Conservation (phyloP, 2,113 vertebrate genomes). For the Gopherus evgoodei region DNA sequence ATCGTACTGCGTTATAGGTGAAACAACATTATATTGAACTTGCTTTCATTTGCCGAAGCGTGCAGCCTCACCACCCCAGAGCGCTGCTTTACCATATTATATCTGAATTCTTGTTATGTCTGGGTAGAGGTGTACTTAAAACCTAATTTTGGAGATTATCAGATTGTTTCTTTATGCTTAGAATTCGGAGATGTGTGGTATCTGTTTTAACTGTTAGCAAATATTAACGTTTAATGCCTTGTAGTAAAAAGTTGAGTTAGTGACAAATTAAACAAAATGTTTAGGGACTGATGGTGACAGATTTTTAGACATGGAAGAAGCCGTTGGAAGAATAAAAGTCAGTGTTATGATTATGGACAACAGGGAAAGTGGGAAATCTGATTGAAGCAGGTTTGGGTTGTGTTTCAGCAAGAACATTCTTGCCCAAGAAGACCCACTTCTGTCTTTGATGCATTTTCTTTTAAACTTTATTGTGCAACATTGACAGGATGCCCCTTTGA, state of each 20-base stretch:
- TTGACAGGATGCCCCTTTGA: background rate
- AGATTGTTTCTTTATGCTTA: background rate
- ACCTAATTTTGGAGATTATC: background rate
- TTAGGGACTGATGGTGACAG: background rate
- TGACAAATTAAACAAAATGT: background rate
- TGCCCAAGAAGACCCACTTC: background rate
- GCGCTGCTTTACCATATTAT: no score
- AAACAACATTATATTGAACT: no score
- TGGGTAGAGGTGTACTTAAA: background rate
- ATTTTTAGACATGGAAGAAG: background rate
- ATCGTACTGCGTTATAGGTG: no score
- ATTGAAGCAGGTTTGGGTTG: background rate
- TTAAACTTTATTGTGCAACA: background rate
- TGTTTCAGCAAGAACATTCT: fast-evolving
- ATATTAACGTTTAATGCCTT: background rate
- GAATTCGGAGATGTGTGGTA: background rate
- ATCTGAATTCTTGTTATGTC: no score
- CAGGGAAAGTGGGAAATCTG: background rate
- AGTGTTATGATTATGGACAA: background rate
- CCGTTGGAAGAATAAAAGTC: background rate
- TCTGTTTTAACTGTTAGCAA: background rate
- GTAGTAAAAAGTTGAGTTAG: background rate
- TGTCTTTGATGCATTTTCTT: background rate
- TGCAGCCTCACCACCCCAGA: no score
- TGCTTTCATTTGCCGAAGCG: no score